A percentile compares a stretch with the other conserved stretches of the same genome.
Evolutionary conservation across 1,140 invertebrate species (phyloP).

Genomic region (Drosophila cardini): DNA sequence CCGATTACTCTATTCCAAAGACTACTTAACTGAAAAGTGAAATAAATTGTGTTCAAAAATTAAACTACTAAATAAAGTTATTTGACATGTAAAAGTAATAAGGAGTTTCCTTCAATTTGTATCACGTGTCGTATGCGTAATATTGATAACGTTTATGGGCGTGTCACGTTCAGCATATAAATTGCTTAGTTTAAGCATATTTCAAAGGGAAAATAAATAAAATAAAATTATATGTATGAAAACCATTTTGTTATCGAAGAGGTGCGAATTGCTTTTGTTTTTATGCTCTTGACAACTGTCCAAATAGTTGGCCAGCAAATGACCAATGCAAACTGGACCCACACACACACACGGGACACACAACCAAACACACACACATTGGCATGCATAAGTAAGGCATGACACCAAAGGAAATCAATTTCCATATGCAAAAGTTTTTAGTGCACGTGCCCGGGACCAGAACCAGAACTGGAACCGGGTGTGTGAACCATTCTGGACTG

Average conservation of each 20-base stretch:
- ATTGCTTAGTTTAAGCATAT: constrained; percentile 73
- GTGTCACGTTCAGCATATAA: constrained; percentile 74
- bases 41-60: neutral
- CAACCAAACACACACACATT: constrained; percentile 23
- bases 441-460: constrained; percentile 55
- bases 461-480: too few species aligned
- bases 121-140: constrained; percentile 57
- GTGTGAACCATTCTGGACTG: neutral
- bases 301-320: constrained; percentile 65
- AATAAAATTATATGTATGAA: constrained; percentile 7
- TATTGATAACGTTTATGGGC: constrained; percentile 30
- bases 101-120: constrained; percentile 39
- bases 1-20: neutral
- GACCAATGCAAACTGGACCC: constrained; percentile 63
- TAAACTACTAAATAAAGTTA: constrained; percentile 19
- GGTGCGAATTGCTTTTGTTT: constrained; percentile 80
- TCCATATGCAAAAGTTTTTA: constrained; percentile 82
- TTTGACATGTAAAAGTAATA: neutral
- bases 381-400: constrained; percentile 49
- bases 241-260: constrained; percentile 34
- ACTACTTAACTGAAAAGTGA: neutral
- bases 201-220: constrained; percentile 19
- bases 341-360: constrained; percentile 49
- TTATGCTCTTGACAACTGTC: constrained; percentile 73
- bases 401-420: constrained; percentile 79